These are phyloP conservation scores for Melanerpes aurifrons DNA, from an alignment of 2,113 vertebrate genomes.

Conservation along the genomic window DNA sequence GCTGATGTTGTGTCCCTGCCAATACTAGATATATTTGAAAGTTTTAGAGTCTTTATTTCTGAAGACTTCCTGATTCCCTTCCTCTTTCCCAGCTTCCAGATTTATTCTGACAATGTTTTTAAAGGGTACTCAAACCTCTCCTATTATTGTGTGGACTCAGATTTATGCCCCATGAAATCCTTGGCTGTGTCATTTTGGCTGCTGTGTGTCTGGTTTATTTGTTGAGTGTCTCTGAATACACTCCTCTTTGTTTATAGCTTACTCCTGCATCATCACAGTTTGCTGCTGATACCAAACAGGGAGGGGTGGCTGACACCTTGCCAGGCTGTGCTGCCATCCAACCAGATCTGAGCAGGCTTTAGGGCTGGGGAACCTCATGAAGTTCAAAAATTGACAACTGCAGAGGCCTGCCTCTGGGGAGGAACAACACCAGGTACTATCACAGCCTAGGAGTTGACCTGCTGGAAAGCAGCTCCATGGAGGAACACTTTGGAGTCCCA, in stretches of 20 bases:
- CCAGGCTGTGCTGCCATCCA: too few species aligned
- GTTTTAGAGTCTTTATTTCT: background rate
- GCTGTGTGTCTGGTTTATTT: background rate
- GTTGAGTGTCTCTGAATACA: background rate
- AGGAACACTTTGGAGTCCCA: too few species aligned
- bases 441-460: too few species aligned
- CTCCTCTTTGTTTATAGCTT: background rate
- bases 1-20: background rate
- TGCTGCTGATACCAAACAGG: background rate
- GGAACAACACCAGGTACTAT: too few species aligned
- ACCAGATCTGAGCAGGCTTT: too few species aligned
- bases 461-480: too few species aligned
- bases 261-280: background rate
- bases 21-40: background rate
- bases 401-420: too few species aligned
- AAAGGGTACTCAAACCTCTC: background rate
- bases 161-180: constrained; percentile 1
- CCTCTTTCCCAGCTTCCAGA: background rate
- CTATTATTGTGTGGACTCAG: background rate
- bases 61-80: background rate
- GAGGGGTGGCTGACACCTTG: too few species aligned
- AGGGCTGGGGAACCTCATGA: too few species aligned
- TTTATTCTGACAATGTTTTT: background rate
- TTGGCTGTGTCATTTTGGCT: background rate
- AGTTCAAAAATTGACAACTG: too few species aligned